Evolutionary conservation across 2,797 vertebrate species (phyloP), one percentile per base, ranked within the genome.

Genomic region (Myiothlypis chrysogaster): DNA sequence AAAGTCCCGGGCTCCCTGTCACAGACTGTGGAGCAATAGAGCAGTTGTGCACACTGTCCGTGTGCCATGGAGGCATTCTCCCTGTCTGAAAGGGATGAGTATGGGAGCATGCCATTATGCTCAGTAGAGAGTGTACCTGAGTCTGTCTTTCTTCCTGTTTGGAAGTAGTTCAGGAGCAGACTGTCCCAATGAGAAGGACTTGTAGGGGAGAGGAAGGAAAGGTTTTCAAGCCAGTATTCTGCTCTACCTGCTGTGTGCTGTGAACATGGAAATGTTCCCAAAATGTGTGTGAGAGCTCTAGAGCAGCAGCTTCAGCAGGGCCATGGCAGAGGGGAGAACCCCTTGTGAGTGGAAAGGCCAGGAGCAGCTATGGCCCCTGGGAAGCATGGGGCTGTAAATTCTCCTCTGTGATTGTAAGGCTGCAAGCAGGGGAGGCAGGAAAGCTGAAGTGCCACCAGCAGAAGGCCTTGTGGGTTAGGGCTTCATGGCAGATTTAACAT

Each of bases 401-500:
- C 6, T 68, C 4, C 22, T 41, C 27, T 43, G 37, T 20, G 34
- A 5, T 6, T 27, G 24, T 60, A 12, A 61, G 3, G 41, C 43
- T 77, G 43, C 0, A 0, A 8, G 21, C 7, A 52, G 25, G 35
- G 52, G 23, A 85, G 76, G 35, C 5, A 52, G 46, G 34, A 75
- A 75, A 79, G 57, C 22, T 9, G 21, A 53, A 18, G 5, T 89
- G 49, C 43, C 66, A 32, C 10, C 43, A 39, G 66, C 57, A 79
- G 49, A 43, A 70, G 20, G 35, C 55, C 30, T 49, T 56, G 32
- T 35, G 60, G 28, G 44, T 70, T 70, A 57, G 25, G 83, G 69
- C 71, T 94, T 97, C 85, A 97, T 83, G 77, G 43, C 57, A 80
- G 75, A n/a, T 96, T 89, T 94, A 88, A 95, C 93, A 47, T 94